Evolutionary conservation across 2,888 invertebrate species (phyloP).

Genomic region (Eumacrocentrus americanus): DNA sequence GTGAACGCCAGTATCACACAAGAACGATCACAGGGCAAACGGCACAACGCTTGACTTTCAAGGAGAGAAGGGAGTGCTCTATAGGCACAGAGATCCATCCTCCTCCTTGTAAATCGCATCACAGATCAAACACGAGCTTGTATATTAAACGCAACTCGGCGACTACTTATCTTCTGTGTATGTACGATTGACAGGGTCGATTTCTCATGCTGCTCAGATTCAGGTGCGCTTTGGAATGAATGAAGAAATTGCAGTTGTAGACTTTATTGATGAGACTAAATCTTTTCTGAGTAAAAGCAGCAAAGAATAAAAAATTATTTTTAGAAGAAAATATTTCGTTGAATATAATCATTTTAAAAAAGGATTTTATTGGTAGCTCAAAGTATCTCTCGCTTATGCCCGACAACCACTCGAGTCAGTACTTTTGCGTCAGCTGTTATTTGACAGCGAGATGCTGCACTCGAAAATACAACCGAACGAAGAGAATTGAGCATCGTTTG

Average conservation of each 20-base stretch:
- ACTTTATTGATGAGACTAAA: background rate
- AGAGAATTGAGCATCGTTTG: background rate
- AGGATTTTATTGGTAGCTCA: no score
- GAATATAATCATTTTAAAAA: no score
- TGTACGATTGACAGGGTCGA: no score
- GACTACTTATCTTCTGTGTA: constrained; percentile 30
- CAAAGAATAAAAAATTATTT: background rate
- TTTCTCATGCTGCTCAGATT: no score
- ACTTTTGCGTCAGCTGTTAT: no score
- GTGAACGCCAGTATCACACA: constrained; percentile 47
- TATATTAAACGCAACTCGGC: constrained; percentile 58
- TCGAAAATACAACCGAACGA: background rate
- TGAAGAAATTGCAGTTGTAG: background rate
- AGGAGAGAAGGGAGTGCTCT: constrained; percentile 37
- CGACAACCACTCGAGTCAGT: no score
- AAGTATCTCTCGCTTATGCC: no score
- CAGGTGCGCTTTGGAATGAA: background rate
- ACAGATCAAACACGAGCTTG: constrained; percentile 59
- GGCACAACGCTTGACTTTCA: constrained; percentile 33
- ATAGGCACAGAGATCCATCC: constrained; percentile 21
- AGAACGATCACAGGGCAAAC: constrained; percentile 60
- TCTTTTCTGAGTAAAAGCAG: background rate
- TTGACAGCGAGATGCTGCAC: background rate
- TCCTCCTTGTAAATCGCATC: constrained; percentile 59
- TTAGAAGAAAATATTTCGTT: no score